Conservation (phyloP, 2,113 vertebrate genomes). For the Hyla sarda region DNA sequence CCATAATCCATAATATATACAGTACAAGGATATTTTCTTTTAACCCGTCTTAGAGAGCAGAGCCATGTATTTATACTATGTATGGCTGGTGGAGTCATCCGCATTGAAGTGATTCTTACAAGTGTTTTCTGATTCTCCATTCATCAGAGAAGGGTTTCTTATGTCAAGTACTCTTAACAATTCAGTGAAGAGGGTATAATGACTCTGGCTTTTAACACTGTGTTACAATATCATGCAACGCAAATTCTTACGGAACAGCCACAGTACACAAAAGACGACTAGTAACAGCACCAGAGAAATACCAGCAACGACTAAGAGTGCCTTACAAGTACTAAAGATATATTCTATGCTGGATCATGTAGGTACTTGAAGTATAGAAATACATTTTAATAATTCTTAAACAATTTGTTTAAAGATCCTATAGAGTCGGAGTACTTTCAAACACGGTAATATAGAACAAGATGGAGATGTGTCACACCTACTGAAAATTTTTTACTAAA, state of each 20-base stretch:
- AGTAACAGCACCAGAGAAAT: background rate
- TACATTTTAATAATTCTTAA: background rate
- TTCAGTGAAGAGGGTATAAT: slow-evolving; percentile 44
- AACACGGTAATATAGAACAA: background rate
- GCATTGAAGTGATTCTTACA: slow-evolving; percentile 48
- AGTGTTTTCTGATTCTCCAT: slow-evolving; percentile 52
- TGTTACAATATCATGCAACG: background rate
- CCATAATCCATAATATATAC: background rate
- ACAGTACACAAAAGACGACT: background rate
- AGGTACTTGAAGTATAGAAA: background rate
- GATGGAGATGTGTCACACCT: background rate
- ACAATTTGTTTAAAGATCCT: too few species aligned
- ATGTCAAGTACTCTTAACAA: slow-evolving; percentile 52
- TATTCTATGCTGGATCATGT: background rate
- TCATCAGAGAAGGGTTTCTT: slow-evolving; percentile 49
- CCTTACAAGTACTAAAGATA: background rate
- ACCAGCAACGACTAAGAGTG: background rate
- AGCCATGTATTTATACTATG: background rate
- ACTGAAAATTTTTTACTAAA: too few species aligned
- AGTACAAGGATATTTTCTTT: background rate
- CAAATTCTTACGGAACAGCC: background rate
- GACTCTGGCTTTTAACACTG: slow-evolving; percentile 27
- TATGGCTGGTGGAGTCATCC: slow-evolving; percentile 19
- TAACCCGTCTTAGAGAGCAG: background rate
- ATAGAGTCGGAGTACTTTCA: background rate